Conservation (phyloP, 2,888 invertebrate species). For the Apocheima hispidaria region DNA sequence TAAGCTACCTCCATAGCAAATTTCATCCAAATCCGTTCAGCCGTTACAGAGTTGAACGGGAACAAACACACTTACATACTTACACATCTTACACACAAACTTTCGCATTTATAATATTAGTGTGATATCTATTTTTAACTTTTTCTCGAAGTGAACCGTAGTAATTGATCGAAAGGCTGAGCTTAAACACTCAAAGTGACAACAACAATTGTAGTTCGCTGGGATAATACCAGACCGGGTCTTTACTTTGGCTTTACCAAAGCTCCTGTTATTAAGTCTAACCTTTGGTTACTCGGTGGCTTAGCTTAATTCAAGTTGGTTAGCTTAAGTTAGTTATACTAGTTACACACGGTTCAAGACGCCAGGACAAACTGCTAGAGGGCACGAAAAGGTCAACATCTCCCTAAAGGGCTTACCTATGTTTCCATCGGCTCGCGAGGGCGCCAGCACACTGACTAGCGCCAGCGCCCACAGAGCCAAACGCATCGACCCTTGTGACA, state of each 20-base stretch:
- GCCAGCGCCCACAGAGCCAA: constrained; percentile 82
- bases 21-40: too few relatives aligned
- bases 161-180: constrained; percentile 2
- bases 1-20: too few relatives aligned
- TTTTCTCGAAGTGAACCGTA: background rate
- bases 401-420: constrained; percentile 87
- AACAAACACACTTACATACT: too few relatives aligned
- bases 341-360: constrained; percentile 1
- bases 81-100: too few relatives aligned
- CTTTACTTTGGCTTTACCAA: constrained; percentile 14
- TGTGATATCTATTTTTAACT: too few relatives aligned
- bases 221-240: constrained; percentile 12
- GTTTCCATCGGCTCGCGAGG: constrained; percentile 87
- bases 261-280: constrained; percentile 14
- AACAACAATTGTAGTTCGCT: constrained; percentile 14
- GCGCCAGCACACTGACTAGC: constrained; percentile 78
- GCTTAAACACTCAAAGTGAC: constrained; percentile 4
- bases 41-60: too few relatives aligned
- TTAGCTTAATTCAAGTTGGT: constrained; percentile 18
- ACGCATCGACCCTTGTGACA: constrained; percentile 71
- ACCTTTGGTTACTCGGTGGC: constrained; percentile 16
- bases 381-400: background rate
- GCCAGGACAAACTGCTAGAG: constrained; percentile 1
- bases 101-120: too few relatives aligned
- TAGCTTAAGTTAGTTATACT: constrained; percentile 9